Evolutionary conservation across 2,888 invertebrate genomes (phyloP).

Genomic region (Heterodera filipjevi): DNA sequence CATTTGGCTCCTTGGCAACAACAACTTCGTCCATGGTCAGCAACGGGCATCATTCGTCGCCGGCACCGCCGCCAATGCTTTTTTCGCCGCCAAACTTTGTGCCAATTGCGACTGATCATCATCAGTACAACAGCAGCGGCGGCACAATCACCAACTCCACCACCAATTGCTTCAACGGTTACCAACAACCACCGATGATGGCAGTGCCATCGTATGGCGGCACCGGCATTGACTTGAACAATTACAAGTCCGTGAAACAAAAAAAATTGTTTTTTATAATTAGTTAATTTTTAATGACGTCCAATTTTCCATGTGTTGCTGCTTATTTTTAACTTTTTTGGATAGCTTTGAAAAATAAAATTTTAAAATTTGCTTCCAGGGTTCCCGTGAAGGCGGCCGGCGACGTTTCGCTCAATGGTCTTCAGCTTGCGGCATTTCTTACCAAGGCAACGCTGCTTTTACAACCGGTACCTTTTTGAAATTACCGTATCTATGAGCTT

Average conservation of each 20-base stretch:
- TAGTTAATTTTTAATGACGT: too few relatives aligned
- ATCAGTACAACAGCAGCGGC: too few relatives aligned
- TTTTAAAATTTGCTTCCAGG: conserved; percentile 7
- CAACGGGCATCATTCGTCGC: background rate
- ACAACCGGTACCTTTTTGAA: conserved; percentile 39
- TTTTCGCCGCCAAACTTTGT: conserved; percentile 51
- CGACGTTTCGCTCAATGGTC: conserved; percentile 53
- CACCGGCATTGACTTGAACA: background rate
- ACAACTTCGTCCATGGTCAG: background rate
- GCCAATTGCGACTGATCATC: conserved; percentile 31
- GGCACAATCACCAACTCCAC: background rate
- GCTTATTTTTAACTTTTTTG: too few relatives aligned
- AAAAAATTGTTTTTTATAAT: too few relatives aligned
- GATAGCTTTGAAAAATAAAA: background rate
- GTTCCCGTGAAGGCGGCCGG: conserved; percentile 52
- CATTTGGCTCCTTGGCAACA: background rate
- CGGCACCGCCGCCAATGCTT: conserved; percentile 23
- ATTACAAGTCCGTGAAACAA: background rate
- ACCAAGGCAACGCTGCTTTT: conserved; percentile 50
- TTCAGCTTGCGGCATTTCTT: conserved; percentile 50
- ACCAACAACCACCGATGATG: background rate
- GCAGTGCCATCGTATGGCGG: background rate
- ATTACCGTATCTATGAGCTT: conserved; percentile 2
- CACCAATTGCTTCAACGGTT: background rate
- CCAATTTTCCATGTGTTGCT: too few relatives aligned